Evolutionary conservation across 2,888 invertebrate genomes (phyloP).

Genomic region (Gasteruption jaculator): DNA sequence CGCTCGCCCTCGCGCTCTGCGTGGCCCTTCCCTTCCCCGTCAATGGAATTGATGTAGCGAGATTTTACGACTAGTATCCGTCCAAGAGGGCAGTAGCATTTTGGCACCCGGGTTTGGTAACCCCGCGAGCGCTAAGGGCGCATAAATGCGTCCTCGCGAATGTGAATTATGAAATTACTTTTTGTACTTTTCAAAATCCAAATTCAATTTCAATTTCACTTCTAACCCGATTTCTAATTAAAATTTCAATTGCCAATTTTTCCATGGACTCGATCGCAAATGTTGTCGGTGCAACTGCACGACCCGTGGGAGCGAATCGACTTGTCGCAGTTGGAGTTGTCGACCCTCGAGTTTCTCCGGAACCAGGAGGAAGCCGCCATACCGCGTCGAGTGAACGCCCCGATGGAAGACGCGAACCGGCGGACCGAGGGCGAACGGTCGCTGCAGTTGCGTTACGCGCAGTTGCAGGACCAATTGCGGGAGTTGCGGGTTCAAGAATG

Average conservation of each 20-base stretch:
- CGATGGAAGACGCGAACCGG: constrained; percentile 87
- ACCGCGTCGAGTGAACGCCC: constrained; percentile 81
- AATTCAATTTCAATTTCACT: too few species aligned
- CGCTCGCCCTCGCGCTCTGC: constrained; percentile 52
- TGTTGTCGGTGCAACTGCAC: constrained; percentile 80
- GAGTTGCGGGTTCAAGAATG: too few species aligned
- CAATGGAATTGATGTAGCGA: constrained; percentile 74
- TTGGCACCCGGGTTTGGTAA: too few species aligned
- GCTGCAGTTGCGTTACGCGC: constrained; percentile 78
- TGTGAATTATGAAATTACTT: too few species aligned
- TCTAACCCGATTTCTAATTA: too few species aligned
- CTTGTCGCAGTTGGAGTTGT: constrained; percentile 80
- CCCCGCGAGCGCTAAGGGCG: too few species aligned
- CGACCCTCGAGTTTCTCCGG: constrained; percentile 86
- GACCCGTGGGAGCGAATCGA: constrained; percentile 88
- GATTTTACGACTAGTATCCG: constrained; percentile 73
- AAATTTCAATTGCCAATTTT: too few species aligned
- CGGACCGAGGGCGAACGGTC: constrained; percentile 89
- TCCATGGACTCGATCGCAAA: constrained; percentile 75
- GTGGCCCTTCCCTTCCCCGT: constrained; percentile 64
- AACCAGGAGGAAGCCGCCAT: constrained; percentile 88
- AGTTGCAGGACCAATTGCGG: constrained; percentile 63
- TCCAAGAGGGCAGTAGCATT: constrained; percentile 62
- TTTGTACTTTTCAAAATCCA: too few species aligned
- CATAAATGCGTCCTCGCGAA: too few species aligned